Evolutionary conservation across 53 echinoderm and acorn worm genomes (phyloP), one percentile per base, ranked within the genome.

Genomic region (Stichopus horrens): DNA sequence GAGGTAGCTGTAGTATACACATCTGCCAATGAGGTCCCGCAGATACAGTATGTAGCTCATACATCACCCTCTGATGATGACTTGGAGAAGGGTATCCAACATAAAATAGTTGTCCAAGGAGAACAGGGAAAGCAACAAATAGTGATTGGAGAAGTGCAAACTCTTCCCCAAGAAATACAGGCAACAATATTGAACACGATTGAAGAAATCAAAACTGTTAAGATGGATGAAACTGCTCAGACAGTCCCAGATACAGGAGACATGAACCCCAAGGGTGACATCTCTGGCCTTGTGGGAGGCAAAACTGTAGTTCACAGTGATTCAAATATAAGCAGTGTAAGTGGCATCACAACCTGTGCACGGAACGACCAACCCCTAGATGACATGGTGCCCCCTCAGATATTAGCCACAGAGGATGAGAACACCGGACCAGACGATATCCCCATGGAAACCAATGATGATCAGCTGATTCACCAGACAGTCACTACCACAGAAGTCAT

Each of bases 171-270:
- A 21, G 87, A 87, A 52, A 58, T 87, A 57, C 87, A 87, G 21
- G 87, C 87, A 5, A 87, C 87, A 8, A 87, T 87, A n/a, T 74
- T 87, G 5, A 87, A 87, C 55, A 74, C 87, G 7, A 87, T 87
- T 4, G 87, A 87, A 75, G 87, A 75, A 58, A 54, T 87, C 52
- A 74, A 87, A 74, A 74, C 87, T 18, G 74, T 54, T 53, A 54
- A 53, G 21, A 74, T 55, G 21, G 87, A 87, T 19, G 87, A 55
- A n/a, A 54, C 4, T n/a, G 57, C 74, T 23, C 87, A 87, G 10
- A 55, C 52, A 7, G 87, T 87, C 9, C 74, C 75, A 8, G 87
- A 75, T 10, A 23, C 23, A 5, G 60, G 58, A 22, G 85, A 84
- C 21, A 54, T 23, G 5, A 20, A 56, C 8, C 14, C 9, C 14